Percentiles rank a stretch among this genome's conserved stretches.
These are phyloP conservation scores for Dufourea novaeangliae DNA, from an alignment of 1,140 invertebrate species.

Conservation along the genomic window DNA sequence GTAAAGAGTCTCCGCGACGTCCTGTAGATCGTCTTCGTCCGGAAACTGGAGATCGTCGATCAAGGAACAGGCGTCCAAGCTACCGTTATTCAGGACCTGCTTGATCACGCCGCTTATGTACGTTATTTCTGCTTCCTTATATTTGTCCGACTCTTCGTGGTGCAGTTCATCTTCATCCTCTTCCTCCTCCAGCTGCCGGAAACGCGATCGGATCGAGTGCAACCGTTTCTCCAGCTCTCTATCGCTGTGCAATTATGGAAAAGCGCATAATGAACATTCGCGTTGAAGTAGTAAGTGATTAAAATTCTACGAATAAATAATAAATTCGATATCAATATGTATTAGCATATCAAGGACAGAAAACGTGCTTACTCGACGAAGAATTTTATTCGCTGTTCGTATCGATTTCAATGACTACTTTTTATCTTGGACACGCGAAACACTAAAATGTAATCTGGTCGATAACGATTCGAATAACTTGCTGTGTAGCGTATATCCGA, in stretches of 20 bases:
- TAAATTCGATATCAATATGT: conserved; percentile 23
- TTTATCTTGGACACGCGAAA: neutral
- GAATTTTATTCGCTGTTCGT: neutral
- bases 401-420: neutral
- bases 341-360: neutral
- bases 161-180: conserved; percentile 65
- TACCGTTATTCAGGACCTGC: conserved; percentile 78
- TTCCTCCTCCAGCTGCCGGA: conserved; percentile 53
- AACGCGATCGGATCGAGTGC: conserved; percentile 55
- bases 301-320: neutral
- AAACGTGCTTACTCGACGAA: too few relatives aligned
- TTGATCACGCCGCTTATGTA: conserved; percentile 81
- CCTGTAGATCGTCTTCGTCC: conserved; percentile 79
- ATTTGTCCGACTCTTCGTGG: conserved; percentile 49
- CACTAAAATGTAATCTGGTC: neutral
- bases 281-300: neutral
- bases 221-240: conserved; percentile 72
- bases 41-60: conserved; percentile 69
- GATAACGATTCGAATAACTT: neutral
- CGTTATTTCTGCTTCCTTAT: conserved; percentile 57
- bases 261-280: neutral
- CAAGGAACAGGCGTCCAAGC: conserved; percentile 60
- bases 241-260: conserved; percentile 58
- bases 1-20: conserved; percentile 80
- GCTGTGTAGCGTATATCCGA: neutral